Percentiles rank a stretch among this genome's conserved stretches.
Conservation (phyloP, 2,888 invertebrate genomes). For the Lepidocyrtinus sp. region DNA sequence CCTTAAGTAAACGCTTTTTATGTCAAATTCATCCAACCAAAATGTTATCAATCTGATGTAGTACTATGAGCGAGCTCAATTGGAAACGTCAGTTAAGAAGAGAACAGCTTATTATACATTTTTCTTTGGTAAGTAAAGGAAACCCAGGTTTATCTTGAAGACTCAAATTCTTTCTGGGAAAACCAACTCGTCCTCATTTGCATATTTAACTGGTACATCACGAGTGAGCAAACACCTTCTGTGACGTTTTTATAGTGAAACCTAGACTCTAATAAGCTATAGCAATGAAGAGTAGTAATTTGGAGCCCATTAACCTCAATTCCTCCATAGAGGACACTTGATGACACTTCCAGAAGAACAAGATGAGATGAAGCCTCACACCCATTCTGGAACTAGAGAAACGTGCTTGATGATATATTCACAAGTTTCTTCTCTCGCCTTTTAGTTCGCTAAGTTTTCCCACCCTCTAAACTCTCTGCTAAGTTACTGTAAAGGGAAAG, state of each 20-base stretch:
- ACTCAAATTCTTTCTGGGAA: background rate
- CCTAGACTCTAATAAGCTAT: background rate
- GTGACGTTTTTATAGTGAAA: constrained; percentile 4
- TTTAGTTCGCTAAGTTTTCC: too few species aligned
- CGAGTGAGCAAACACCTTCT: constrained; percentile 14
- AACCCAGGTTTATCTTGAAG: too few species aligned
- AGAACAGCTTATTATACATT: constrained; percentile 11
- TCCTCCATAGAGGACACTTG: constrained; percentile 64
- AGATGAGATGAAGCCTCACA: constrained; percentile 12
- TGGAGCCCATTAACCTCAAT: constrained; percentile 59
- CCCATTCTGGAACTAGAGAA: constrained; percentile 4
- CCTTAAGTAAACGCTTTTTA: constrained; percentile 21
- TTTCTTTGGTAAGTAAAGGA: too few species aligned
- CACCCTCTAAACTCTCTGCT: too few species aligned
- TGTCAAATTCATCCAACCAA: constrained; percentile 30
- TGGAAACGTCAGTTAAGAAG: constrained; percentile 23
- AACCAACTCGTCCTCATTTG: constrained; percentile 11
- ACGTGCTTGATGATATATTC: constrained; percentile 12
- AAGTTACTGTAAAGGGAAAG: too few species aligned
- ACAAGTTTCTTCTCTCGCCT: too few species aligned
- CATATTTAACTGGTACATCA: constrained; percentile 19
- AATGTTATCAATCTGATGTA: constrained; percentile 24
- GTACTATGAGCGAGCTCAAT: constrained; percentile 22
- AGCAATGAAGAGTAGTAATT: constrained; percentile 40
- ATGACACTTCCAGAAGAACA: constrained; percentile 67